Base-by-base conservation (phyloP, 2,888 invertebrate genomes). In the Altica lythri region DNA sequence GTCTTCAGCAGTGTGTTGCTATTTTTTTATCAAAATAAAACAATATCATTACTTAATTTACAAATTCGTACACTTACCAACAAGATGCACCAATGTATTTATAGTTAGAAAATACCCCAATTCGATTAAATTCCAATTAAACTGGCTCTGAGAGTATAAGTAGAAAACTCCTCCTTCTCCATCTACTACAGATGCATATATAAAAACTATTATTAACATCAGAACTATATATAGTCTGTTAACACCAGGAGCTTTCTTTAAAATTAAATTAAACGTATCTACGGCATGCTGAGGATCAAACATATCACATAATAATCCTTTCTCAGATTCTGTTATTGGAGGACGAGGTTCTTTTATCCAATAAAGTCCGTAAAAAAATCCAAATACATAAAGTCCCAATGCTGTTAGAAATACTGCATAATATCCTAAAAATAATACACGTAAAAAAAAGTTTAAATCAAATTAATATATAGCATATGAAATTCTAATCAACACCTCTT, bases 121-220 rank as follows among this genome's bases (percentile, higher is more conserved):
- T 72, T 83, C 81, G 19, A 81, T 78, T 64, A 81, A 80, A 63
- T 80, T 81, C 81, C 83, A 84, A 62, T 80, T 78, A 74, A 80
- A 83, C 70, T 79, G 79, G 73, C 78, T 79, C 62, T 83, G 78
- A 1, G 80, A 79, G 71, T 82, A 83, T 73, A 82, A 78, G 72
- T 79, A 83, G 34, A 81, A 79, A 70, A 83, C 78, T 72, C 80
- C 81, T 69, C 77, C 76, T 77, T 83, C 83, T 72, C 83, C 83
- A 80, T 61, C 63, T 6, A 59, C 60, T 2, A 73, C 68, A 13
- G 63, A 57, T 17, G 62, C 63, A 44, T 66, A 69, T 13, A 70
- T 40, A 51, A 72, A 70, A 42, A 71, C 59, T 14, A 67, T 63
- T 2, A 68, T 19, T 55, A 75, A 59, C 9, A 75, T 55, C 18